Base-by-base conservation (phyloP, 1,140 invertebrate species). In the Pseudoatta argentina region DNA sequence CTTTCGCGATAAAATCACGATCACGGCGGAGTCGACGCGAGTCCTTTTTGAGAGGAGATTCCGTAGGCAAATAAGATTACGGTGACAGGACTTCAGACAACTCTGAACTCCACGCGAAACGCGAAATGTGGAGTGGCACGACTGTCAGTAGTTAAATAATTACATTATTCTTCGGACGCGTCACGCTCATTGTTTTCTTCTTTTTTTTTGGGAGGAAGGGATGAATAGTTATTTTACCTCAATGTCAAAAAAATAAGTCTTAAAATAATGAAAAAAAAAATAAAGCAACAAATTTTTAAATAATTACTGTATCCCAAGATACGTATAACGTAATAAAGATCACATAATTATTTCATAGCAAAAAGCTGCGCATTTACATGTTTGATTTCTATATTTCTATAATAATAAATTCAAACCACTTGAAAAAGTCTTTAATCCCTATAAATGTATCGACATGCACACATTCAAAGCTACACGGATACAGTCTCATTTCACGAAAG, bases 1-100 rank as follows among this genome's bases (percentile, higher is more conserved):
- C 79, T 75, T 73, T 83, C 18, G 79, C 79, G 69, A 83, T 73
- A 24, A 83, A 83, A 83, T 83, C 79, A 83, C 69, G 69, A 83
- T 83, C 69, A 81, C 64, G 53, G 21, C 39, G 69, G 6, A 73
- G 55, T 82, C 55, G 79, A 59, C 39, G 79, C 79, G 55, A 59
- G 53, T 83, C 79, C 69, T 83, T 83, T 83, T 61, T 83, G 55
- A 83, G 27, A 55, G 55, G 39, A 75, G 55, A 83, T 83, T 83
- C 69, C 55, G 55, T 83, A 83, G 57, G 69, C 69, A 75, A 83
- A 83, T 83, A 83, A 83, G 79, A 75, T 83, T 83, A 83, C 79
- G 18, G 34, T 48, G 78, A 73, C 79, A 73, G 69, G 39, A 73
- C 79, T 75, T 83, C 79, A 83, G 69, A 83, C 55, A 83, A 83